Base-by-base conservation (phyloP, 2,113 vertebrate genomes). In the Spilogale gracilis region DNA sequence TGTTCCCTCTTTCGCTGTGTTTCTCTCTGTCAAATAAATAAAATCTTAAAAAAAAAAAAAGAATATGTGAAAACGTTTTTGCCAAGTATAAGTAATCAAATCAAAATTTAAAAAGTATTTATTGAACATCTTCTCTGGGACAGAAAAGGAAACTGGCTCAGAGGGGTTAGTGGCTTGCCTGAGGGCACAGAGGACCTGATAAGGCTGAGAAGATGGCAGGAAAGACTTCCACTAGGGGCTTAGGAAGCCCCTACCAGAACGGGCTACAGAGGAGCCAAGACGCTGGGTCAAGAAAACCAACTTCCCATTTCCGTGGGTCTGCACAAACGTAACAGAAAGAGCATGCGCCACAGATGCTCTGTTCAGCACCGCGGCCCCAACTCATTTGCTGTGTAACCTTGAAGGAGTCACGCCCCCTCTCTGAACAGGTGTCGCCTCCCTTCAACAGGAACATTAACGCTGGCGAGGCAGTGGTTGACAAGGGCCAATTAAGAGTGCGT, bases 81-180 rank as follows among this genome's bases (percentile, higher is more conserved):
- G 21, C 21, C 20, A 89, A 93, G 20, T 89, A 56, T 89, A 43
- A 91, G 56, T 67, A 92, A 91, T 18, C 65, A 94, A 82, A 79
- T 63, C 65, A 87, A 58, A 65, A 73, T 48, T 79, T 95, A 7
- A 2, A 21, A 79, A 94, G 60, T 67, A 81, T 60, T 74, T 89
- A 76, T 74, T 63, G 45, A 89, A 60, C 5, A n/a, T 27, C 21
- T 84, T 89, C 52, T 88, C 23, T 84, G 61, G 45, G 30, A n/a
- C 25, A 25, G 54, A 67, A 79, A 48, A 92, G 60, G 89, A 89
- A 96, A 89, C 27, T n/a, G 20, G 17, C n/a, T 79, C 56, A 20
- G 67, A 88, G 60, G 38, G 76, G n/a, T 21, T 30, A 79, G 89
- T 78, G 83, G 63, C 65, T 84, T 95, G 78, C 18, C 54, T 79